These are phyloP conservation scores for Peromyscus maniculatus DNA, from an alignment of 2,113 vertebrate genomes.

Conservation along the genomic window DNA sequence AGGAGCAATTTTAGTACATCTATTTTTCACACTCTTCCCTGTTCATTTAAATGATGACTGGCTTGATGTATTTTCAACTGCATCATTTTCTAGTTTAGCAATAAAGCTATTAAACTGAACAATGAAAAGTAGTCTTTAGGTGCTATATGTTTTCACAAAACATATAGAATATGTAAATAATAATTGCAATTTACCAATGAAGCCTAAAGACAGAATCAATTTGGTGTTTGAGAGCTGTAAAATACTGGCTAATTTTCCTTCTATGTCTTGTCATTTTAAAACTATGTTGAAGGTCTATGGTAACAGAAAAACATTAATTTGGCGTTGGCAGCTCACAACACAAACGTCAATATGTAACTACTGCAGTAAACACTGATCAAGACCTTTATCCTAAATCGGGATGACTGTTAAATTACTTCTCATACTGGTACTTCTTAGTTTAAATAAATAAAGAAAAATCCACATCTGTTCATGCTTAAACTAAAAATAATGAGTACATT, in stretches of 20 bases:
- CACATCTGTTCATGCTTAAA: slow-evolving; percentile 61
- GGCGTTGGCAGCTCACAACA: not conserved
- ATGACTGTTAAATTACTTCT: slow-evolving; percentile 50
- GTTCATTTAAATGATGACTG: slow-evolving; percentile 72
- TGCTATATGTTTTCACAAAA: slow-evolving; percentile 53
- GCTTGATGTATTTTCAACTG: slow-evolving; percentile 77
- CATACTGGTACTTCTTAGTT: slow-evolving; percentile 9
- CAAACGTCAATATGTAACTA: slow-evolving; percentile 5
- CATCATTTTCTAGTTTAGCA: slow-evolving; percentile 69
- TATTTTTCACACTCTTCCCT: slow-evolving; percentile 63
- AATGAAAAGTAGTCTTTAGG: slow-evolving; percentile 67
- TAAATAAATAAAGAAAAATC: slow-evolving; percentile 59
- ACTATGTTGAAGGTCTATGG: not conserved
- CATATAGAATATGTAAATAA: slow-evolving; percentile 75
- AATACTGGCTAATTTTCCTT: not conserved
- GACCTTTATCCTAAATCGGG: slow-evolving; percentile 36
- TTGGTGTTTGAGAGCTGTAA: slow-evolving; percentile 56
- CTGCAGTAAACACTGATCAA: slow-evolving; percentile 32
- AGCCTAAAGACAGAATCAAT: slow-evolving; percentile 74
- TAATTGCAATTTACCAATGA: slow-evolving; percentile 67
- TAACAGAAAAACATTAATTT: not conserved
- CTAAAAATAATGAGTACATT: slow-evolving; percentile 57
- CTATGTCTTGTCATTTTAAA: not conserved
- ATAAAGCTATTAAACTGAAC: slow-evolving; percentile 74
- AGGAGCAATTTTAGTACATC: slow-evolving; percentile 56